Conservation (phyloP, 2,888 invertebrate species). For the Drosophila mettleri region DNA sequence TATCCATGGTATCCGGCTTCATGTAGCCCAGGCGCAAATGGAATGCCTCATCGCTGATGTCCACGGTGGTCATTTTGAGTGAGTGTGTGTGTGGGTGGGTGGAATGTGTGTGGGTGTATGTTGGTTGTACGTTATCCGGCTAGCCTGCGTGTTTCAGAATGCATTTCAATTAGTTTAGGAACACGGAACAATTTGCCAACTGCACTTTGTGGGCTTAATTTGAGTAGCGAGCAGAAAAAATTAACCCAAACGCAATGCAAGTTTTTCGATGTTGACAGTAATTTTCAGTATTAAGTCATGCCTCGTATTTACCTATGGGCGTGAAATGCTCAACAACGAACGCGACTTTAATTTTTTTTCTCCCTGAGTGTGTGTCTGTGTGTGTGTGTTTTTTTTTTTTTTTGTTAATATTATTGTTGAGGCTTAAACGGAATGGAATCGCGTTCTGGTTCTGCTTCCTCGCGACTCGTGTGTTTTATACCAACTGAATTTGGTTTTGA, state of each 20-base stretch:
- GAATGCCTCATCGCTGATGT: conserved; percentile 85
- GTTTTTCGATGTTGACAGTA: conserved; percentile 28
- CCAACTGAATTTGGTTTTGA: conserved; percentile 77
- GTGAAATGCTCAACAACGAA: conserved; percentile 35
- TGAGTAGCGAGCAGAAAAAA: conserved; percentile 1
- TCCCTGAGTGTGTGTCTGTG: no score
- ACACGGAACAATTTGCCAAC: conserved; percentile 39
- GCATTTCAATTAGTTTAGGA: conserved; percentile 44
- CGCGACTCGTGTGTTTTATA: conserved; percentile 72
- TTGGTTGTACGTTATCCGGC: conserved; percentile 10
- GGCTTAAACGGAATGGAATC: conserved; percentile 49
- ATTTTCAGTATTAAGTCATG: conserved; percentile 56
- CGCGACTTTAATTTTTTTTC: conserved; percentile 3
- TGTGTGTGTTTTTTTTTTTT: conserved; percentile 6
- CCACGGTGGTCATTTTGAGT: conserved; percentile 75
- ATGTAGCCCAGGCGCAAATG: conserved; percentile 87
- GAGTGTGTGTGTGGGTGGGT: conserved; percentile 17
- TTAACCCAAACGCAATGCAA: conserved; percentile 14
- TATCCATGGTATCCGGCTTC: conserved; percentile 86
- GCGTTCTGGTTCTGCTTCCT: conserved; percentile 67
- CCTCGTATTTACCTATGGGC: conserved; percentile 59
- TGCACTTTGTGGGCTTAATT: conserved; percentile 37
- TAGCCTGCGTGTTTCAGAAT: conserved; percentile 63
- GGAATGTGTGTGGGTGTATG: conserved; percentile 21
- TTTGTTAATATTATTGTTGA: conserved; percentile 19